Evolutionary conservation across 1,140 invertebrate species (phyloP), one percentile per base, ranked within the genome.

Genomic region (Triops longicaudatus): DNA sequence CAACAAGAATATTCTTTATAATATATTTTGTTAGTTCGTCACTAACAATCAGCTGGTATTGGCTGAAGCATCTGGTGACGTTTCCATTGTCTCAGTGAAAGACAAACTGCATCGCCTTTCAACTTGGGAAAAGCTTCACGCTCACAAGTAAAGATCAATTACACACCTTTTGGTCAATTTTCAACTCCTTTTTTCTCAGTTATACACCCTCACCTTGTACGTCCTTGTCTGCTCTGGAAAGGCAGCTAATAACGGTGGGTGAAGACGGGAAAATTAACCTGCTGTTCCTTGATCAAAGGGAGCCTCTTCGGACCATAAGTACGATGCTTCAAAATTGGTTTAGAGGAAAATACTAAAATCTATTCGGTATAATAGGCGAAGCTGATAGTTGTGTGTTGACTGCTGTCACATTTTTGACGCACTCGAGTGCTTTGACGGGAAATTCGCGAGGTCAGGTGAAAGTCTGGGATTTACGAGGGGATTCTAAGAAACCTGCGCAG

Each of bases 371-470:
- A 83, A 41, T 82, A 90, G 90, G 90, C 76, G 87, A 90, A 80
- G 92, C 92, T 17, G 93, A 95, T 82, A 94, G 92, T 81, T 93
- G 92, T 81, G 90, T 92, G 0, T 84, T 95, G 50, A 89, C 84
- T 89, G 90, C 80, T 31, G 87, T 94, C 9, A 89, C 88, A 80
- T 95, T 92, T 83, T 84, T 95, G 88, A 85, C 90, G 90, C 82
- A 93, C 88, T 85, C 89, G 90, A 87, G 89, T 80, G 80, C 93
- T 71, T 86, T 95, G 10, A 93, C 92, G 3, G 92, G 93, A 63
- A 96, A 95, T 85, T 86, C 91, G 28, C 86, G 92, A 81, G 94
- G 94, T 0, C 91, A 95, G 78, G 90, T 97, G 86, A 95, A 95
- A 83, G 88, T 94, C 37, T 95, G 93, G 89, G 94, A 97, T 85